Conservation (phyloP, 1,140 invertebrate genomes). For the Caenorhabditis brenneri region DNA sequence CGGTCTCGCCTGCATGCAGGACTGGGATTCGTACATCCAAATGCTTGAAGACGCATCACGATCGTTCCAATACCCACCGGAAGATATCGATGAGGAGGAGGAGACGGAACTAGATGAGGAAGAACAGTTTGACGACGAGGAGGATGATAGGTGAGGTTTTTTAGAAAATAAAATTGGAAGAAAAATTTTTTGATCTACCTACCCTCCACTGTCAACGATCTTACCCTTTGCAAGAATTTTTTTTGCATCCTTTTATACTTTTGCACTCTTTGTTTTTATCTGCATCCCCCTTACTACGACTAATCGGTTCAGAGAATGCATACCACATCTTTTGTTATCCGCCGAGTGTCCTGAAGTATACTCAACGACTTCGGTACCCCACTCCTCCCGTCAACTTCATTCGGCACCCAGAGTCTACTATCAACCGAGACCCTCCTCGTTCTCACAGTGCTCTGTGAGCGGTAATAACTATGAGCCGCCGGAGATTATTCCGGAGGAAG, state of each 20-base stretch:
- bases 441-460: background rate
- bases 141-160: constrained; percentile 50
- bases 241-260: background rate
- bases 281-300: background rate
- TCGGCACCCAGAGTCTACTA: background rate
- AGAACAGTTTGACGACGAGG: constrained; percentile 42
- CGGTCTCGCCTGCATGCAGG: constrained; percentile 66
- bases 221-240: too few relatives aligned
- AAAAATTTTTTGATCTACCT: too few relatives aligned
- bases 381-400: background rate
- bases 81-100: constrained; percentile 4
- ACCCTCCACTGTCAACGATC: too few relatives aligned
- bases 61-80: constrained; percentile 23
- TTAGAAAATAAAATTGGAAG: background rate
- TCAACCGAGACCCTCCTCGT: background rate
- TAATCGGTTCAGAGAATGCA: constrained; percentile 33
- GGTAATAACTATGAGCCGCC: background rate
- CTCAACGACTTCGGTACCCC: background rate
- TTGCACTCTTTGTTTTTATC: background rate
- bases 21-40: constrained; percentile 66
- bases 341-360: background rate
- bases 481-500: constrained; percentile 1
- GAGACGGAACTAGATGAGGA: background rate
- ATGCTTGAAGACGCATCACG: constrained; percentile 61
- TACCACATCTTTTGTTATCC: constrained; percentile 10